These are phyloP conservation scores for Dendrocincla fuliginosa DNA, from an alignment of 2,797 vertebrate species.

Conservation along the genomic window DNA sequence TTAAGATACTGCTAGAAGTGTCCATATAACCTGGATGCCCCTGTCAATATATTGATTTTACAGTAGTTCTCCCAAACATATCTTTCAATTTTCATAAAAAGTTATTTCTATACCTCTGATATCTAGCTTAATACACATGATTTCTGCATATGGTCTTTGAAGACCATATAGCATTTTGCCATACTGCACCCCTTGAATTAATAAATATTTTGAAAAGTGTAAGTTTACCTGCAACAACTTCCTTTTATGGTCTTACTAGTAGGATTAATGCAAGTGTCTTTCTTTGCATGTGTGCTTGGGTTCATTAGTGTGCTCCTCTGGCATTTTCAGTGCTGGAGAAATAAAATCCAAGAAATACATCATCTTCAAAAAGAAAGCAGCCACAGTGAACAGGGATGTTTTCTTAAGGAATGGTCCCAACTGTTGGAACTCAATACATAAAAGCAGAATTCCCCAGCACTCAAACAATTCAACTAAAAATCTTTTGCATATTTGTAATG, in stretches of 20 bases:
- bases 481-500: background rate
- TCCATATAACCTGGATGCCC: background rate
- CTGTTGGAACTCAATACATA: background rate
- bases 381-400: background rate
- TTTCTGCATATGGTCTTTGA: background rate
- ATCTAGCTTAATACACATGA: background rate
- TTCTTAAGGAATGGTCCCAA: background rate
- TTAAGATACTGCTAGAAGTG: background rate
- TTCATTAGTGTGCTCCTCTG: background rate
- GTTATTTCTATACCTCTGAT: background rate
- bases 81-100: background rate
- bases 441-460: background rate
- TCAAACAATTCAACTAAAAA: background rate
- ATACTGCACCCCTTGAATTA: background rate
- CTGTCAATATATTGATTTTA: background rate
- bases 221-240: background rate
- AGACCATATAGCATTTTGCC: background rate
- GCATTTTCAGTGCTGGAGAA: background rate
- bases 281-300: background rate
- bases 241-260: background rate
- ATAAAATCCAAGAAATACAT: background rate
- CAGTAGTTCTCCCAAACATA: background rate
- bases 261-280: background rate
- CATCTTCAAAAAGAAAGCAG: background rate
- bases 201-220: background rate